Percentiles rank a stretch among this genome's conserved stretches.
Conservation (phyloP, 2,888 invertebrate genomes). For the Dorcus hopei region DNA sequence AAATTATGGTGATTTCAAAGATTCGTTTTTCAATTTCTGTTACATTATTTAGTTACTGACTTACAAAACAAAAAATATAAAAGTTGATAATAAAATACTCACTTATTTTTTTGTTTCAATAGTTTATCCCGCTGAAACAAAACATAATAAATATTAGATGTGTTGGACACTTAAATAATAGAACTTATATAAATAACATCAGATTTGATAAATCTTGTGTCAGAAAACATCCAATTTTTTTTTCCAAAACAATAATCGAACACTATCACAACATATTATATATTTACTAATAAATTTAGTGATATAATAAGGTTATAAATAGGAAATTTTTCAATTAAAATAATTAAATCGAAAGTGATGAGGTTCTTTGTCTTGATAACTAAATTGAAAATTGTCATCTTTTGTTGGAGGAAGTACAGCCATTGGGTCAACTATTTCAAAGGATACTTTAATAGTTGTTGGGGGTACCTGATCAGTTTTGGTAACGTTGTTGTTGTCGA, state of each 20-base stretch:
- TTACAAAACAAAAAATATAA: too few species aligned
- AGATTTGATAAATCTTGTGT: too few species aligned
- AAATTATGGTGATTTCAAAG: conserved; percentile 1
- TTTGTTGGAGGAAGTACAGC: background rate
- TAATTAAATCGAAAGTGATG: background rate
- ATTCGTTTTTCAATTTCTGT: background rate
- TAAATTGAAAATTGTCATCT: conserved; percentile 9
- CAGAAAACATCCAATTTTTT: too few species aligned
- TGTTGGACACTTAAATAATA: too few species aligned
- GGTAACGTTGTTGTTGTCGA: background rate
- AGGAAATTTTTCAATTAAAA: background rate
- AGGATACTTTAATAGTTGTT: conserved; percentile 10
- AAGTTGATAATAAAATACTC: background rate
- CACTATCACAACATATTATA: background rate
- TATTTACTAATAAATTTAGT: background rate
- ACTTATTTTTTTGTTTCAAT: conserved; percentile 12
- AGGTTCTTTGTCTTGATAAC: background rate
- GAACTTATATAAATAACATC: too few species aligned
- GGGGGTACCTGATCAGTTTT: conserved; percentile 9
- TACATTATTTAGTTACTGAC: too few species aligned
- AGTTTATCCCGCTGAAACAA: conserved; percentile 17
- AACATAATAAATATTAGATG: background rate
- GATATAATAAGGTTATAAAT: background rate
- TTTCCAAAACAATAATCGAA: background rate
- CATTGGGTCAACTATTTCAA: conserved; percentile 9